Conservation (phyloP, 2,888 invertebrate species). For the Acrocera orbiculus region DNA sequence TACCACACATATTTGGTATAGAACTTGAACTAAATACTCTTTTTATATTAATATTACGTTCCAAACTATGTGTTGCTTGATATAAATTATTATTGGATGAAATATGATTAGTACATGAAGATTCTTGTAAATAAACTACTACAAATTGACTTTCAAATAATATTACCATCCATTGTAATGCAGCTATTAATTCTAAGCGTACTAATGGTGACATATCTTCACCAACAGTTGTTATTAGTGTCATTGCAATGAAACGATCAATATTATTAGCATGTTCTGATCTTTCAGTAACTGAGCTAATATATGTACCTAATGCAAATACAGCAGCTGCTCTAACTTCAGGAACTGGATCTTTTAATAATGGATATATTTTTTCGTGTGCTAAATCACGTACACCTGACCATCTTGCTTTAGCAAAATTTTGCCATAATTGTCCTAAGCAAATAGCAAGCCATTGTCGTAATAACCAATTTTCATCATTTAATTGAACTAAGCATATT, state of each 20-base stretch:
- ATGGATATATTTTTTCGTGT: constrained; percentile 79
- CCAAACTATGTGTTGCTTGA: constrained; percentile 29
- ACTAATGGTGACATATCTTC: constrained; percentile 80
- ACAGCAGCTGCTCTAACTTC: constrained; percentile 90
- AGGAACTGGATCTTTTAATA: constrained; percentile 65
- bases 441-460: constrained; percentile 85
- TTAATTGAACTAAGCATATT: constrained; percentile 77
- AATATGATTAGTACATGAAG: constrained; percentile 2
- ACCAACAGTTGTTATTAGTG: constrained; percentile 56
- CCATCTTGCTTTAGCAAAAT: constrained; percentile 79
- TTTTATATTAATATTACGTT: constrained; percentile 34
- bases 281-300: constrained; percentile 65
- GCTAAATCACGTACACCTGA: constrained; percentile 88
- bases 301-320: constrained; percentile 86
- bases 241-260: constrained; percentile 82
- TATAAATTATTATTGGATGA: constrained; percentile 4
- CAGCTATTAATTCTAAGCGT: constrained; percentile 70
- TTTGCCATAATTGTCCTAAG: constrained; percentile 78
- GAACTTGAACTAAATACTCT: constrained; percentile 54
- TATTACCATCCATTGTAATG: constrained; percentile 68
- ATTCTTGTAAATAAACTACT: constrained; percentile 50
- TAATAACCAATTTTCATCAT: constrained; percentile 46
- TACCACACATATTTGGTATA: constrained; percentile 37
- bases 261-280: constrained; percentile 88
- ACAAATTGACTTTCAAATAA: constrained; percentile 80